A percentile compares a stretch with the other conserved stretches of the same genome.
Evolutionary conservation across 2,888 invertebrate genomes (phyloP).

Genomic region (Zygothrica quintamaculata): DNA sequence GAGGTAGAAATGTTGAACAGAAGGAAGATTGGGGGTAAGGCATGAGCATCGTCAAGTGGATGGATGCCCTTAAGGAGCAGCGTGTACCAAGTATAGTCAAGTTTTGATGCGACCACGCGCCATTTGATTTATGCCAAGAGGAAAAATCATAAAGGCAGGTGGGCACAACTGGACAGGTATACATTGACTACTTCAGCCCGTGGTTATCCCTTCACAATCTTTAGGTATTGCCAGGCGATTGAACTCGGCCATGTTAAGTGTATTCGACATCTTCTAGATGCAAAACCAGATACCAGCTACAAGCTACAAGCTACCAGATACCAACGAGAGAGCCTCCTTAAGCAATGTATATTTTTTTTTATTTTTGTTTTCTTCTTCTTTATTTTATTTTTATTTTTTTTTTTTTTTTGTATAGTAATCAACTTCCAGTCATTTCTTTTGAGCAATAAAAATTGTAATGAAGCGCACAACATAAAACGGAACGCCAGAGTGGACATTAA

Average conservation of each 20-base stretch:
- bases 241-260: constrained; percentile 1
- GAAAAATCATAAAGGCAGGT: constrained; percentile 32
- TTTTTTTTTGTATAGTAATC: constrained; percentile 34
- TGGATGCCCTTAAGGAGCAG: constrained; percentile 22
- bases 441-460: constrained; percentile 76
- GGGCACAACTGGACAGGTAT: constrained; percentile 24
- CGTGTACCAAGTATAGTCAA: constrained; percentile 21
- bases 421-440: constrained; percentile 53
- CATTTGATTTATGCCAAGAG: constrained; percentile 66
- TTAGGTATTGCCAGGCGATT: no score
- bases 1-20: background rate
- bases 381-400: no score
- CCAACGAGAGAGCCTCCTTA: constrained; percentile 6
- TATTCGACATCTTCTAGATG: constrained; percentile 30
- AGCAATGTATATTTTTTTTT: constrained; percentile 41
- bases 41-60: background rate
- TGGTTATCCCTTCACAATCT: no score
- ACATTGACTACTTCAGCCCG: background rate
- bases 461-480: constrained; percentile 66
- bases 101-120: constrained; percentile 69
- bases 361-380: no score
- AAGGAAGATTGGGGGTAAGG: constrained; percentile 7
- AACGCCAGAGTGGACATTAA: constrained; percentile 60
- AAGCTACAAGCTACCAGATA: constrained; percentile 1
- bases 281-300: constrained; percentile 24